Percentiles rank a stretch among this genome's conserved stretches.
These are phyloP conservation scores for Hemicrepidius hirtus DNA, from an alignment of 2,888 invertebrate genomes.

Conservation along the genomic window DNA sequence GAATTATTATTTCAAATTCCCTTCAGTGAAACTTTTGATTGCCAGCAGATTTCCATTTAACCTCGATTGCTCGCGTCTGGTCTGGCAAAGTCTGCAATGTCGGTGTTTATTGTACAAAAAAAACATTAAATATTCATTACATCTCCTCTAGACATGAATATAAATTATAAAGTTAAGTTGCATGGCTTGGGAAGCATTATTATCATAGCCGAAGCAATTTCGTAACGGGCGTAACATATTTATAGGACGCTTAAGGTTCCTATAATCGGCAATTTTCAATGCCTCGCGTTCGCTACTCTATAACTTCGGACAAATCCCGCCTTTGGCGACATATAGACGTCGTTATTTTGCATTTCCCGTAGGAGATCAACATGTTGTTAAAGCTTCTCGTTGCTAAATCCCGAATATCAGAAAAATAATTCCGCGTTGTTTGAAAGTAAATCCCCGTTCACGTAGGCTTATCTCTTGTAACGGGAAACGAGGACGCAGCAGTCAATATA, in stretches of 20 bases:
- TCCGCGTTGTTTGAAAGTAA: constrained; percentile 49
- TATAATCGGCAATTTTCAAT: constrained; percentile 70
- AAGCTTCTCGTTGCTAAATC: constrained; percentile 50
- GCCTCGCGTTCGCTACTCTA: constrained; percentile 66
- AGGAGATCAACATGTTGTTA: constrained; percentile 64
- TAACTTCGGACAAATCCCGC: constrained; percentile 66
- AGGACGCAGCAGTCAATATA: constrained; percentile 49
- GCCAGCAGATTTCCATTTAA: background rate
- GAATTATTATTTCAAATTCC: background rate
- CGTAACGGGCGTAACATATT: constrained; percentile 64
- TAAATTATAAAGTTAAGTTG: constrained; percentile 60
- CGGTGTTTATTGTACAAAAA: constrained; percentile 60
- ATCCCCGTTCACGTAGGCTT: constrained; percentile 44
- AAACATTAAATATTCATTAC: constrained; percentile 53
- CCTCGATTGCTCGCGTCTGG: background rate
- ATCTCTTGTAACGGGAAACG: constrained; percentile 41
- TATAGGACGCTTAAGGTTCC: constrained; percentile 67
- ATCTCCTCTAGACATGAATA: constrained; percentile 56
- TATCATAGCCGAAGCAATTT: constrained; percentile 58
- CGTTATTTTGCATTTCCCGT: constrained; percentile 66
- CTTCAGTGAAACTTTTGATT: background rate
- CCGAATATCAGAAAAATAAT: constrained; percentile 51
- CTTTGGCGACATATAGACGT: constrained; percentile 67
- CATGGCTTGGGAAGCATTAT: constrained; percentile 42
- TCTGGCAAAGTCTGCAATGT: constrained; percentile 41